Percentiles rank a stretch among this genome's conserved stretches.
phyloP scores from a whole-genome alignment of 1,140 invertebrate genomes.

The Hermetia illucens region DNA sequence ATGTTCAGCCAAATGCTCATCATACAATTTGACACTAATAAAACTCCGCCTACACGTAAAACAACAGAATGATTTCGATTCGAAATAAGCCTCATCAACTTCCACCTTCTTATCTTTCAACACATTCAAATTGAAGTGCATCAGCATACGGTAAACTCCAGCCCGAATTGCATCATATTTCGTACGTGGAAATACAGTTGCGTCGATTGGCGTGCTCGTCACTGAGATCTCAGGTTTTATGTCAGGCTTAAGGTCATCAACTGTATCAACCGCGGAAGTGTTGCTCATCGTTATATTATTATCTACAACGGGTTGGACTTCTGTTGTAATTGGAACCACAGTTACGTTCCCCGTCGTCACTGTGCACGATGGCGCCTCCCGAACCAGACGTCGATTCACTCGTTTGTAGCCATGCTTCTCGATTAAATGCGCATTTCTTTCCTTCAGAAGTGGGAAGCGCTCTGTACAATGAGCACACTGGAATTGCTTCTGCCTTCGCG shows the following conservation, averaged over 20 bases:
- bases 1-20: slow-evolving; percentile 58
- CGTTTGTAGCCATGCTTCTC: slow-evolving; percentile 24
- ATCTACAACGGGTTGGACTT: no score
- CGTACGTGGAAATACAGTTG: not conserved
- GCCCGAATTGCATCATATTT: slow-evolving; percentile 3
- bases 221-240: no score
- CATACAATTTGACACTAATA: slow-evolving; percentile 35
- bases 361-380: slow-evolving; percentile 12
- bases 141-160: not conserved
- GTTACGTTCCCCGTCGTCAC: not conserved
- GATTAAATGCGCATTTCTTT: slow-evolving; percentile 27
- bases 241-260: no score
- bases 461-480: slow-evolving; percentile 23
- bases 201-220: no score
- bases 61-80: slow-evolving; percentile 24
- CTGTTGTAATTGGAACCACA: no score
- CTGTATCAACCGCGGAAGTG: no score
- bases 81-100: not conserved
- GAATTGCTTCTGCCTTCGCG: slow-evolving; percentile 19
- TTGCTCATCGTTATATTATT: no score
- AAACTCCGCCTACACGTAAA: slow-evolving; percentile 40
- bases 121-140: slow-evolving; percentile 2
- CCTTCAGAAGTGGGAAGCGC: slow-evolving; percentile 22
- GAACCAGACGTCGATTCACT: slow-evolving; percentile 24
- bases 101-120: not conserved